Evolutionary conservation across 1,140 invertebrate genomes (phyloP).

Genomic region (Drosophila persimilis): DNA sequence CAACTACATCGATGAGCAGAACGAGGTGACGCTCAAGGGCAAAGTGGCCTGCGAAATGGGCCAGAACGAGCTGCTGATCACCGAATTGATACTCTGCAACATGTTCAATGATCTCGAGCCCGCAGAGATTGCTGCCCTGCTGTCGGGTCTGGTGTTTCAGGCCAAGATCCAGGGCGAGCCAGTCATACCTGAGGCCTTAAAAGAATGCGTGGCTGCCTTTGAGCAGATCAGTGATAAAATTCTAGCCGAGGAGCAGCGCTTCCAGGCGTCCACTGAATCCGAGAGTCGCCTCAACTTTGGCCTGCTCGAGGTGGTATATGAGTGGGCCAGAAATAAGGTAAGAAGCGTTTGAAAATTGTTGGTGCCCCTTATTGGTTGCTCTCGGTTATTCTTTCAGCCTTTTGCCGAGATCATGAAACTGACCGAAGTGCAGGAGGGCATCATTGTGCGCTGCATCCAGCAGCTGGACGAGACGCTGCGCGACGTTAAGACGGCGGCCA

Average conservation of each 20-base stretch:
- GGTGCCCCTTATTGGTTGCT: too few species aligned
- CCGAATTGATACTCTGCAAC: constrained; percentile 97
- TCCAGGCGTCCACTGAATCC: constrained; percentile 58
- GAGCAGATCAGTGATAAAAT: constrained; percentile 77
- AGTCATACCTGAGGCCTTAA: constrained; percentile 84
- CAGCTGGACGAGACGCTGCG: constrained; percentile 96
- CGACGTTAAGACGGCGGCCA: constrained; percentile 96
- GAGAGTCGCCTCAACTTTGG: constrained; percentile 92
- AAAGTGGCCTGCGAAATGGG: constrained; percentile 98
- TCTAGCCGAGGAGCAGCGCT: constrained; percentile 62
- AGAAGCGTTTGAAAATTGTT: constrained; percentile 17
- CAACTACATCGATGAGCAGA: constrained; percentile 89
- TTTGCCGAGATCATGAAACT: constrained; percentile 96
- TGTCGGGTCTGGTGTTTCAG: constrained; percentile 97
- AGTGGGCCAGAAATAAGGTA: constrained; percentile 96
- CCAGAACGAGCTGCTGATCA: constrained; percentile 96
- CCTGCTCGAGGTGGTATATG: constrained; percentile 95
- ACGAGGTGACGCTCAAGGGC: constrained; percentile 92
- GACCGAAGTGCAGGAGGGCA: constrained; percentile 98
- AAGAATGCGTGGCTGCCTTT: constrained; percentile 75
- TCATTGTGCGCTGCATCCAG: constrained; percentile 98
- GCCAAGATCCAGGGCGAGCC: constrained; percentile 86
- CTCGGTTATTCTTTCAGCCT: constrained; percentile 82
- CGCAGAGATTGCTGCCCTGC: constrained; percentile 95
- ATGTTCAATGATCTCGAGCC: constrained; percentile 92